Conservation (phyloP, 1,140 invertebrate genomes). For the Cecropterus lyciades region DNA sequence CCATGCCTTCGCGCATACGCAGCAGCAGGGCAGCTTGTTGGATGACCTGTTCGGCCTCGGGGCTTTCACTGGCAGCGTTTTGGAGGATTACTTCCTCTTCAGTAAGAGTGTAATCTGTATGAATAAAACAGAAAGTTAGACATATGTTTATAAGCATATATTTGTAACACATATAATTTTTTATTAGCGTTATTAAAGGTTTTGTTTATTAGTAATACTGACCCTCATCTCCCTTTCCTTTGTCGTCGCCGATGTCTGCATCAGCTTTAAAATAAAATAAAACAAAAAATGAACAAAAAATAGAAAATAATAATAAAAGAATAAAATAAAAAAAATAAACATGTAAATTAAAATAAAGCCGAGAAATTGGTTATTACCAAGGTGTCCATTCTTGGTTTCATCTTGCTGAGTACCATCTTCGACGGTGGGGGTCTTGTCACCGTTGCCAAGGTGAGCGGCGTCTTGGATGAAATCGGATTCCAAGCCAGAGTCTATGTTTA, state of each 20-base stretch:
- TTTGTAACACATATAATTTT: no score
- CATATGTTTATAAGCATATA: background rate
- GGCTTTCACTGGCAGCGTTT: constrained; percentile 90
- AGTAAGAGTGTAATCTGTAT: constrained; percentile 87
- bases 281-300: constrained; percentile 55
- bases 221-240: constrained; percentile 63
- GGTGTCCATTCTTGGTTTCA: constrained; percentile 74
- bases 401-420: constrained; percentile 82
- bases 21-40: constrained; percentile 93
- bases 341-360: constrained; percentile 14
- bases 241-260: constrained; percentile 63
- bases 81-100: constrained; percentile 95
- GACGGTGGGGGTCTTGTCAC: constrained; percentile 78
- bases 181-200: background rate
- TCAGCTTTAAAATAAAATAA: constrained; percentile 68
- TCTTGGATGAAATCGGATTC: constrained; percentile 86
- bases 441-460: constrained; percentile 79
- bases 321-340: constrained; percentile 49
- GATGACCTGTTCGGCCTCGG: constrained; percentile 89
- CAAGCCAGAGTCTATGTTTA: constrained; percentile 84
- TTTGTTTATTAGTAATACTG: constrained; percentile 42
- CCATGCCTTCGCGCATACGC: constrained; percentile 94
- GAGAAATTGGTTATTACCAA: constrained; percentile 59
- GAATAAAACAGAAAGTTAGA: constrained; percentile 34
- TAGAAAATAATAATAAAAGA: constrained; percentile 59